Base-by-base conservation (phyloP, 2,888 invertebrate species). In the Rhagonycha fulva region DNA sequence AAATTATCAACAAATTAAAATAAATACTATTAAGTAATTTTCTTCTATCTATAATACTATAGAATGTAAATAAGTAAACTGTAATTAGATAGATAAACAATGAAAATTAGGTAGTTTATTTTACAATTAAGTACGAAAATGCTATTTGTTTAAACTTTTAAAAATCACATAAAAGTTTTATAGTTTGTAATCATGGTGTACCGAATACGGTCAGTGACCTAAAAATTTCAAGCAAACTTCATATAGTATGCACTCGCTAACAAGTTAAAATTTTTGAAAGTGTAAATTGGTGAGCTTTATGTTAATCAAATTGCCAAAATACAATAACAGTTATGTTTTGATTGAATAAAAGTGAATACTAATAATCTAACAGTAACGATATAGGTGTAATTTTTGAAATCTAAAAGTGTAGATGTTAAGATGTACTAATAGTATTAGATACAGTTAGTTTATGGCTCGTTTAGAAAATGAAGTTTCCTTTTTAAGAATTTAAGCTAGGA, bases 401-500 rank as follows among this genome's bases (percentile, higher is more conserved):
- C 68, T 68, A 72, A 72, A 72, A 30, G 71, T 47, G 62, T 24
- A 67, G 14, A 47, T 47, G 47, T 47, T 47, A n/a, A 47, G 47
- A 66, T 60, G 67, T 67, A 61, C 67, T 68, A 32, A 32, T 62
- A 24, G 24, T 23, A 14, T 47, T 47, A 19, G 19, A 66, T 72
- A 72, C 72, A 72, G 72, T 72, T 72, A 72, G 24, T 67, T 23
- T 66, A 66, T 66, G 63, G 63, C 63, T 66, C 14, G 63, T 62
- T 67, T 26, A 62, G 30, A 71, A 30, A 61, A 71, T 61, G 66
- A 68, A 71, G 70, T 69, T 76, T 72, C 76, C 72, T 70, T 76
- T 76, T 75, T 75, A 75, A 71, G 75, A 75, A 32, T 72, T 63
- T 72, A 62, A 72, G 71, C 67, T 19, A 61, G 47, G 68, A 73